Base-by-base conservation (phyloP, 2,113 vertebrate genomes). In the Pionites leucogaster region DNA sequence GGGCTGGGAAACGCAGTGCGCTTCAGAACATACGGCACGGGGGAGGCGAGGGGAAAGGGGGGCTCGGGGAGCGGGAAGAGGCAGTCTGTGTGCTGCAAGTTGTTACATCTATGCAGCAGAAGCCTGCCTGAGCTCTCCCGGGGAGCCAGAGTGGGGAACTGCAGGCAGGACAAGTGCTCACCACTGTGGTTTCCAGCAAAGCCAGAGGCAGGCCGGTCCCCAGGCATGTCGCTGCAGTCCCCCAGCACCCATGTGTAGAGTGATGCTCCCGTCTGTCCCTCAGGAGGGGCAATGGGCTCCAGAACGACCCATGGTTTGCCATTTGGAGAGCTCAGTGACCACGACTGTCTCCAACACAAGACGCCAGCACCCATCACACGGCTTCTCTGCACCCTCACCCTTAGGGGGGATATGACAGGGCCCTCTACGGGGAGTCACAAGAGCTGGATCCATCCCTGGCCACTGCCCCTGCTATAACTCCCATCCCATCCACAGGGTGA, bases 161-260 rank as follows among this genome's bases (percentile, higher is more conserved):
- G 89, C 59, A 9, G 76, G 83, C 78, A 71, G 68, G 76, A n/a
- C 50, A 1, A 59, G 80, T 0, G 46, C 39, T 60, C 3, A 15
- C 1, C 42, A 37, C 17, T 0, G 6, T 6, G 31, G 53, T 12
- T 74, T 23, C 31, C 82, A 49, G 85, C 47, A 23, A 0, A 3
- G 6, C 22, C 13, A 1, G 31, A 31, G 49, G 35, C 1, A 3
- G 11, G 25, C 0, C n/a, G 53, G 52, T 10, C 27, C 44, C n/a
- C 5, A 1, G 31, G 27, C 8, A 3, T 0, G 4, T n/a, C 4
- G 1, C 31, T 0, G 2, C 17, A 6, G 53, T 9, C 50, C 59
- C 37, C 5, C 10, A 4, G 49, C n/a, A 44, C 2, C 33, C 23
- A 18, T 2, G 31, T 0, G 4, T 0, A 15, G 37, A 27, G 46